Base-by-base conservation (phyloP, 2,113 vertebrate species). In the Polyodon spathula region DNA sequence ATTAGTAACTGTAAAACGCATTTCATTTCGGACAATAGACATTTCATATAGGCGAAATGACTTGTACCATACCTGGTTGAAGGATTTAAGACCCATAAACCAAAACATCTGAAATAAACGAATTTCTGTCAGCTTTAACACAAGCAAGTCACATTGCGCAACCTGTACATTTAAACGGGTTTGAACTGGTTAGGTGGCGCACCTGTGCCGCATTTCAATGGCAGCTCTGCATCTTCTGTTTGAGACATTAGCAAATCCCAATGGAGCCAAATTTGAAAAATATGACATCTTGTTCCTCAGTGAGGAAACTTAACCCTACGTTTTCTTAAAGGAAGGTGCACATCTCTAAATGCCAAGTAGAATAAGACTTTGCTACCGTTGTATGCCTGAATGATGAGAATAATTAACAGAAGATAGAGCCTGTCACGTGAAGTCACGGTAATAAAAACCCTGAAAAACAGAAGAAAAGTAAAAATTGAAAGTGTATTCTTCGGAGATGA, bases 271-370 rank as follows among this genome's bases (percentile, higher is more conserved):
- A 68, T 52, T 9, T 72, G 60, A 68, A 66, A 65, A 1, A 1
- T 14, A 50, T 14, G n/a, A 1, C 4, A 8, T n/a, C 46, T 50
- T 70, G 68, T 61, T 71, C 59, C 67, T 66, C 73, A 63, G 64
- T 71, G 72, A 72, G 70, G 74, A 72, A 71, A 64, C 71, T 72
- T 78, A 59, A 77, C 71, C 75, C 69, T 68, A 72, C 70, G 75
- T 79, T 73, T 81, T 73, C 70, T 76, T 78, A 80, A 79, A 75
- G 71, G 75, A 76, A 81, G 11, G 46, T 50, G 46, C 46, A 50
- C 6, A 72, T 68, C 70, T 83, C n/a, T 72, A 76, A 50, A 75
- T 75, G 82, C 82, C 79, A 83, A 83, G 84, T 76, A 76, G 71
- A 77, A 72, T 73, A 78, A 73, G 76, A 79, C 10, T 50, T 50